phyloP scores from a whole-genome alignment of 2,797 vertebrate genomes.

The Melopsittacus undulatus region DNA sequence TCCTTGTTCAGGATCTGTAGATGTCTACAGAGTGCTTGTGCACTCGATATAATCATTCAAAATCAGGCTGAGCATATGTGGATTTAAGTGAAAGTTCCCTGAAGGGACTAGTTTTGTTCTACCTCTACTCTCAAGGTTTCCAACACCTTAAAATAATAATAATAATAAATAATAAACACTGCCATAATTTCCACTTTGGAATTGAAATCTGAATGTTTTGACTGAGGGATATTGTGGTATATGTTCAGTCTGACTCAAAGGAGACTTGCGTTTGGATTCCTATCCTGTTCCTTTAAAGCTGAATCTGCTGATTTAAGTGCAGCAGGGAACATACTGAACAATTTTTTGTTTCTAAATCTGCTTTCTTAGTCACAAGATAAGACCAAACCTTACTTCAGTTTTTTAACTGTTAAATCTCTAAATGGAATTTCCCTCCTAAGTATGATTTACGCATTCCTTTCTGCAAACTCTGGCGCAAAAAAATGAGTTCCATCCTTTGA shows the following conservation, averaged over 20 bases:
- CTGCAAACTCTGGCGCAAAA: not conserved
- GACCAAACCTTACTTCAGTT: not conserved
- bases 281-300: not conserved
- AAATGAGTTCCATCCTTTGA: not conserved
- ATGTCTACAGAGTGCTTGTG: not conserved
- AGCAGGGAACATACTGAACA: not conserved
- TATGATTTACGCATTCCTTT: not conserved
- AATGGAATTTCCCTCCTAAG: constrained; percentile 1
- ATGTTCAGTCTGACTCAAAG: not conserved
- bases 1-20: not conserved
- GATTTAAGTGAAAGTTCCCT: not conserved
- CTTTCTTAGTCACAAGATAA: not conserved
- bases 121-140: not conserved
- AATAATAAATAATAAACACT: not conserved
- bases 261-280: not conserved
- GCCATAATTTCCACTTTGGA: not conserved
- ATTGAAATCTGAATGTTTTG: not conserved
- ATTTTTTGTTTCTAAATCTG: not conserved
- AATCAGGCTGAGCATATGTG: not conserved
- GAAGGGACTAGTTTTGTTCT: not conserved
- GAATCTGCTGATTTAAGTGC: not conserved
- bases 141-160: not conserved
- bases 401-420: not conserved
- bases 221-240: not conserved
- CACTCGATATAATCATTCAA: not conserved